Evolutionary conservation across 35 echinoderm and acorn worm genomes (phyloP).

Genomic region (Acanthaster planci): DNA sequence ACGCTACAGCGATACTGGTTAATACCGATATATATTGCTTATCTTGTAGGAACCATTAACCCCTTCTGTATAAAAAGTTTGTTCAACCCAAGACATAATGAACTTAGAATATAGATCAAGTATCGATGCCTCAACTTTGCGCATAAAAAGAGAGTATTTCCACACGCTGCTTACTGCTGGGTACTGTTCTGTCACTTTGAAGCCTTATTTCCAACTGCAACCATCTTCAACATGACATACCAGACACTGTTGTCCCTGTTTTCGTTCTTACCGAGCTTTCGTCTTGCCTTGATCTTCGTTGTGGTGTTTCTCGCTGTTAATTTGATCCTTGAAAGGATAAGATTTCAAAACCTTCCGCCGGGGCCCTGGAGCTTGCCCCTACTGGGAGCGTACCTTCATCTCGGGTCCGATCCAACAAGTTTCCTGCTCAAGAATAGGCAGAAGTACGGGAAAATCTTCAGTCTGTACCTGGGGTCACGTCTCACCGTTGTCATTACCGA

Average conservation of each 20-base stretch:
- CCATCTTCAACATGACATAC: background rate
- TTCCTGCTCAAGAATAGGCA: background rate
- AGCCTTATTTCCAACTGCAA: too few species aligned
- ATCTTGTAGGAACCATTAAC: too few species aligned
- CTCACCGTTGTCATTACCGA: background rate
- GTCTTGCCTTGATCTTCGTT: background rate
- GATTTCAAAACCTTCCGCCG: background rate
- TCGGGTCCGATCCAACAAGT: background rate
- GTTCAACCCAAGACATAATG: too few species aligned
- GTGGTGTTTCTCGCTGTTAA: background rate
- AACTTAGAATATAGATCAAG: too few species aligned
- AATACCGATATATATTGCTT: too few species aligned
- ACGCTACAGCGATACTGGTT: too few species aligned
- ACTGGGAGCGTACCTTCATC: background rate
- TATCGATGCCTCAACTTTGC: too few species aligned
- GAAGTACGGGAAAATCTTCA: background rate
- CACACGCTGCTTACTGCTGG: too few species aligned
- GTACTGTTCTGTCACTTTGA: too few species aligned
- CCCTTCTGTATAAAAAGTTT: too few species aligned
- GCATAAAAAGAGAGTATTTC: too few species aligned
- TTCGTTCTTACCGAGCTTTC: background rate
- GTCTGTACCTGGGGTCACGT: background rate
- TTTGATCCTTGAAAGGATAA: background rate
- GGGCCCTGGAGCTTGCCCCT: background rate
- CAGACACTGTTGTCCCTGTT: background rate